phyloP scores from a whole-genome alignment of 1,140 invertebrate species.

The Saccostrea cuccullata region DNA sequence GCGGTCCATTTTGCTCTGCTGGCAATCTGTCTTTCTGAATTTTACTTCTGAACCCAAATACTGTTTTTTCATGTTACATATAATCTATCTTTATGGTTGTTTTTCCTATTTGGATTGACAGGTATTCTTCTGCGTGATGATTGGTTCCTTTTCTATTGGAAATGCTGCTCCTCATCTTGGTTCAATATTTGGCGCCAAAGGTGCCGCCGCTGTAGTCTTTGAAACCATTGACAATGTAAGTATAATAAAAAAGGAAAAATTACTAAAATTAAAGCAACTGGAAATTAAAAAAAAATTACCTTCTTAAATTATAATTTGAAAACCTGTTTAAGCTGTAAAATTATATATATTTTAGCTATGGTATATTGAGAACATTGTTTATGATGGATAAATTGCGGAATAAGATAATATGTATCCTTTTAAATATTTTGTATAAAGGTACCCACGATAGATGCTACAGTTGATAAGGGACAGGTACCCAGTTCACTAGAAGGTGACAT shows the following conservation, averaged over 20 bases:
- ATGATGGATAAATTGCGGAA: too few relatives aligned
- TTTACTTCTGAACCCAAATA: too few relatives aligned
- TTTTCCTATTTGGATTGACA: conserved; percentile 41
- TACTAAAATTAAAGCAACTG: not conserved
- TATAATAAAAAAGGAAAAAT: not conserved
- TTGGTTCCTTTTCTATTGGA: conserved; percentile 90
- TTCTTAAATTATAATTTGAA: too few relatives aligned
- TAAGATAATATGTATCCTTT: too few relatives aligned
- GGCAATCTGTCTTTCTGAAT: too few relatives aligned
- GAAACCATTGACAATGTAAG: conserved; percentile 84
- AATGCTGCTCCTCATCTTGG: conserved; percentile 90
- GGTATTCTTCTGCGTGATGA: conserved; percentile 84
- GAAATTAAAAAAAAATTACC: too few relatives aligned
- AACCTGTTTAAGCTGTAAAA: too few relatives aligned
- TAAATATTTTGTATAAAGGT: not conserved
- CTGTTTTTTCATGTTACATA: too few relatives aligned
- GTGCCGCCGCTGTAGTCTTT: conserved; percentile 88
- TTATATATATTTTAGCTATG: too few relatives aligned
- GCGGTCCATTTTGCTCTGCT: too few relatives aligned
- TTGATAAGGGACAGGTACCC: conserved; percentile 82
- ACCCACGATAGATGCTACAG: conserved; percentile 86
- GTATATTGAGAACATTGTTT: too few relatives aligned
- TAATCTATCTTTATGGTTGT: too few relatives aligned
- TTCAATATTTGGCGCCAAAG: conserved; percentile 86
- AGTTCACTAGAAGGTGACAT: conserved; percentile 82